Base-by-base conservation (phyloP, 2,113 vertebrate species). In the Tychaedon coryphoeus region DNA sequence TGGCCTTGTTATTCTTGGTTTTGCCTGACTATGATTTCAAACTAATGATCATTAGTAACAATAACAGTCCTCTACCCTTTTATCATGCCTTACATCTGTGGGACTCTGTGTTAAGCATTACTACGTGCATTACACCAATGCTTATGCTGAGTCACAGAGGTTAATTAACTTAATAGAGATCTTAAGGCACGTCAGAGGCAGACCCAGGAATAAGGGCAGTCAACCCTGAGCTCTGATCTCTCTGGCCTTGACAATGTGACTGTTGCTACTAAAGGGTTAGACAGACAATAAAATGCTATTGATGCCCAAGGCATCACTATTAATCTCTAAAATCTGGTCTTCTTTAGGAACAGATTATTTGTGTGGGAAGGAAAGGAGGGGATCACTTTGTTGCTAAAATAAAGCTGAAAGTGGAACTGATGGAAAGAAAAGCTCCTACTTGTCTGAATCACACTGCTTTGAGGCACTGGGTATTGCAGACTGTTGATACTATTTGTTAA, bases 91-190 rank as follows among this genome's bases (percentile, higher is more conserved):
- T 87, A 57, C 76, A 95, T 96, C 91, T 95, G 72, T 5, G 14
- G 64, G 34, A 93, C 90, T 93, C 45, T 17, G 7, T 29, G 85
- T 75, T 86, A 80, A 88, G 71, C 45, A 74, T 91, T 84, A 66
- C 76, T 93, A 42, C 3, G 64, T 91, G 79, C 65, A 86, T 97
- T 93, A 94, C 85, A 92, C 54, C 91, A 91, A 22, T 76, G 66
- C 78, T 85, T 73, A 88, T 38, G 56, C 72, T 95, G 96, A 97
- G 90, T 95, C 89, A 94, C 45, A 57, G 86, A 72, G 82, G 86
- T 96, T 96, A 95, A 96, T 96, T 96, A 95, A 92, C 92, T 95
- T 96, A 92, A 66, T 86, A 92, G 96, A 93, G 65, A 86, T 84
- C 89, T 74, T 60, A 51, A 74, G 79, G 86, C 78, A 84, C 0